Conservation (phyloP, 2,888 invertebrate species). For the Drosophila flavopinicola region DNA sequence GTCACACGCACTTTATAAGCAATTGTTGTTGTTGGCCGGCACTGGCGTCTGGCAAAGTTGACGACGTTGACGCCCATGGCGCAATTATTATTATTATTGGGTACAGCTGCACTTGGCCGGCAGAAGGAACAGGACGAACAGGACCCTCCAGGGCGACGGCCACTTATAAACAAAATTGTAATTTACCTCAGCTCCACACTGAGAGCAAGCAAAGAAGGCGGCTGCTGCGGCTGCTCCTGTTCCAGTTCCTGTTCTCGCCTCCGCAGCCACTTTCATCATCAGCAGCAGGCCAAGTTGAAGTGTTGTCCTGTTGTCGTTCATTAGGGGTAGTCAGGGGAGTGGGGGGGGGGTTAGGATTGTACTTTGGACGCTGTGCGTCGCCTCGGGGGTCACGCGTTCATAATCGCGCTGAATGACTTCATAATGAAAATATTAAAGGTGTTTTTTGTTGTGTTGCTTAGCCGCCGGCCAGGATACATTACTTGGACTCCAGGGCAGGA, state of each 20-base stretch:
- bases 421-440: constrained; percentile 84
- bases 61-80: constrained; percentile 73
- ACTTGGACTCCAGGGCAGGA: constrained; percentile 54
- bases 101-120: constrained; percentile 74
- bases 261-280: constrained; percentile 56
- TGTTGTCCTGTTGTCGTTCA: constrained; percentile 63
- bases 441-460: constrained; percentile 71
- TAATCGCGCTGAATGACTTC: constrained; percentile 81
- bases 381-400: constrained; percentile 79
- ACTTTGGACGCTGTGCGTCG: constrained; percentile 62
- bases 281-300: constrained; percentile 40
- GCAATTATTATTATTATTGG: constrained; percentile 80
- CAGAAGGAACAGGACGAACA: constrained; percentile 9
- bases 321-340: constrained; percentile 40
- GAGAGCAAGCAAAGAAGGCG: too few species aligned
- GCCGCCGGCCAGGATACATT: constrained; percentile 68
- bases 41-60: constrained; percentile 77
- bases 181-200: constrained; percentile 71
- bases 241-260: constrained; percentile 33
- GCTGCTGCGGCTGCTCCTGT: too few species aligned
- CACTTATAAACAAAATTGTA: constrained; percentile 79
- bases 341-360: constrained; percentile 22
- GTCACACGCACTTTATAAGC: constrained; percentile 82
- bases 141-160: constrained; percentile 56
- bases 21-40: constrained; percentile 64